Evolutionary conservation across 2,888 invertebrate species (phyloP), one percentile per base, ranked within the genome.

Genomic region (Aelia acuminata): DNA sequence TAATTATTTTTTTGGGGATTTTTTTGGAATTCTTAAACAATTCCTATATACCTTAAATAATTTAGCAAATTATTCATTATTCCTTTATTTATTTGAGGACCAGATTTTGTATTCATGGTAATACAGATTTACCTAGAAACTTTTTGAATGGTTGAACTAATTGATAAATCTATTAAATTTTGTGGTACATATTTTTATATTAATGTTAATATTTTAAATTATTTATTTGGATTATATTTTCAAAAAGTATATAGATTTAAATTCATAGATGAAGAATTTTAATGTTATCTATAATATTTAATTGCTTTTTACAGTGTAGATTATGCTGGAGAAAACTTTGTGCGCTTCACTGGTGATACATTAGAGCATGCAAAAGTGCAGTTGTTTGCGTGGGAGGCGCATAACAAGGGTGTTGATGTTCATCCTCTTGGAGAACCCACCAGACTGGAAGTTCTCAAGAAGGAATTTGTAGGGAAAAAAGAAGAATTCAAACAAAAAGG

Each of bases 401-500:
- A 97, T 92, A 96, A 97, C 88, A 95, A 96, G 91, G 98, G 98
- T 7, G 96, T 98, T 0, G 98, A 98, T 93, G 98, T 98, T 43
- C 98, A 99, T 92, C 94, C 99, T 88, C 94, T 99, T 90, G 99
- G 99, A 5, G 99, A 99, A 92, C 99, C 99, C 13, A 99, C 99
- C 20, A 99, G 99, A 93, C 93, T 99, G 90, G 99, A 99, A 92
- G 93, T 98, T 91, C 93, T 99, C 89, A 96, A 98, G 92, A 95
- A 96, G 88, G 97, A 99, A 92, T 99, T 97, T 92, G 96, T 96
- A 89, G 95, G 96, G 90, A 97, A 98, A 92, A 97, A 97, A 92
- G 96, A 97, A 63, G 96, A 96, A 91, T 96, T 97, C 91, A 98
- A 99, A 93, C 95, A 96, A 20, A 94, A 96, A 93, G 96, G 97